Base-by-base conservation (phyloP, 1,140 invertebrate genomes). In the Meloidogyne hapla region DNA sequence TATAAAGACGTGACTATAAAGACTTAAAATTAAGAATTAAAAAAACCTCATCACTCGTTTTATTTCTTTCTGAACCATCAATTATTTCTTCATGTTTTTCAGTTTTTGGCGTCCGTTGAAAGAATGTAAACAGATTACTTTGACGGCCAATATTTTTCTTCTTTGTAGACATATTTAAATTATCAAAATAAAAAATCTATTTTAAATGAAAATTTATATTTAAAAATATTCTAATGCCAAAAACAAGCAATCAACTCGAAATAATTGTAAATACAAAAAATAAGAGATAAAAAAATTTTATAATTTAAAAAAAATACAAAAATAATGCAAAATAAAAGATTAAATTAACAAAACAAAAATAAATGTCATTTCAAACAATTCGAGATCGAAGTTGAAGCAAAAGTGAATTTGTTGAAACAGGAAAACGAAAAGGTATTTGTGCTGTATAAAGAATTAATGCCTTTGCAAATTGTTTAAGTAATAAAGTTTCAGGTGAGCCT, bases 351-450 rank as follows among this genome's bases (percentile, higher is more conserved):
- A 42, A 42, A 10, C 8, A 56, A 6, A n/a, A n/a, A n/a, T 62
- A 6, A n/a, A n/a, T n/a, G n/a, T n/a, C n/a, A n/a, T n/a, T 23
- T 76, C 40, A 76, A 76, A 76, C 68, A 21, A 78, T 82, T 77
- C 74, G 33, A 15, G 80, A 81, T 65, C 84, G 81, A 21, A 82
- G 45, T 61, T 82, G 82, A 4, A 82, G 66, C 18, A 82, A 61
- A 25, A 45, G 38, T n/a, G 81, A 82, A 56, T 83, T 82, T 28
- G 81, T 68, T 1, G 72, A 75, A 26, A 81, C 62, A 15, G 81
- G 79, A 73, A 82, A 82, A 26, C 79, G 77, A 48, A 67, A 79
- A 13, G 80, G 75, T 26, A 84, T 77, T 71, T 69, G 79, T 4
- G 82, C 81, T 10, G 69, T 40, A 25, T 80, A 82, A 13, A 84